These are phyloP conservation scores for Columba livia DNA, from an alignment of 2,113 vertebrate species.

Conservation along the genomic window DNA sequence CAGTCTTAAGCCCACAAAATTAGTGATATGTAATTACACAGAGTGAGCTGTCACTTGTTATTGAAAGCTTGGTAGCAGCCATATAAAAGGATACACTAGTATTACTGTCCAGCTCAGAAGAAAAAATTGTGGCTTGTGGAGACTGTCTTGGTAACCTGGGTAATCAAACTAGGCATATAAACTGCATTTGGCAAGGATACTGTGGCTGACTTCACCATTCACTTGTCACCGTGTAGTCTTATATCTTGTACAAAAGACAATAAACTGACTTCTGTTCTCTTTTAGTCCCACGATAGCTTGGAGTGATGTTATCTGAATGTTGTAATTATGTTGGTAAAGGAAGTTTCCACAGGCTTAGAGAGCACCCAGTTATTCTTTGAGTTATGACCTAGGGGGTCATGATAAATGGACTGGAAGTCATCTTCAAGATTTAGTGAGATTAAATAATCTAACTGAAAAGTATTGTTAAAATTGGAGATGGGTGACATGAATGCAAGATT, in stretches of 20 bases:
- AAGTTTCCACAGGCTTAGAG: not conserved
- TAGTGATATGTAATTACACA: constrained; percentile 6
- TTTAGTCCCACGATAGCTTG: not conserved
- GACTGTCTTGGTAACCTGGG: not conserved
- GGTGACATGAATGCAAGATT: not conserved
- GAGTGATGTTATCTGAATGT: not conserved
- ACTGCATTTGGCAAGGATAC: not conserved
- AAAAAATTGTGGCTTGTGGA: not conserved
- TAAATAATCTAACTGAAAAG: not conserved
- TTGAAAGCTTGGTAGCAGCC: not conserved
- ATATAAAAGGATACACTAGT: not conserved
- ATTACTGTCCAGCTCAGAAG: not conserved
- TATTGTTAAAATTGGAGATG: not conserved
- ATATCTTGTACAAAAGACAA: not conserved
- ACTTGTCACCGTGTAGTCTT: not conserved
- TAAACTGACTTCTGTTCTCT: not conserved
- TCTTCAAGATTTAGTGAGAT: not conserved
- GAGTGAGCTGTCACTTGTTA: not conserved
- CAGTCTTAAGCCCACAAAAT: constrained; percentile 4
- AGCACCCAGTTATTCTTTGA: not conserved
- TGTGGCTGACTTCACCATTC: not conserved
- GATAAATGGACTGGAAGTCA: not conserved
- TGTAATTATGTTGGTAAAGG: not conserved
- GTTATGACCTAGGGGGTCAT: not conserved
- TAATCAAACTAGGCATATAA: not conserved